Evolutionary conservation across 2,797 vertebrate species (phyloP).

Genomic region (Ciconia nigra): DNA sequence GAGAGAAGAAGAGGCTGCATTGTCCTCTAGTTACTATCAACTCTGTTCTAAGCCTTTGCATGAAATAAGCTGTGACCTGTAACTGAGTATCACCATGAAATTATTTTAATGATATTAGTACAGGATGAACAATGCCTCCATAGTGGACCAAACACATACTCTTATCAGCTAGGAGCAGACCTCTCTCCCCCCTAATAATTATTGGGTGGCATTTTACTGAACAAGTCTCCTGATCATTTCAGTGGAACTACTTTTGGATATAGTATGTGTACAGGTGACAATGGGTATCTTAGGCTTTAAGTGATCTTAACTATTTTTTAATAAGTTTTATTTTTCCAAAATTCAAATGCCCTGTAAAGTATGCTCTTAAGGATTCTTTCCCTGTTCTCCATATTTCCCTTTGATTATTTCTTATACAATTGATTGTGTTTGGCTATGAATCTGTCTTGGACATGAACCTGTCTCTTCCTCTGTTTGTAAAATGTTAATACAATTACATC

Average conservation of each 20-base stretch:
- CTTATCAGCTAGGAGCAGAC: not conserved
- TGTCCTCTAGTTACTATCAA: not conserved
- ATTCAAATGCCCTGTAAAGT: not conserved
- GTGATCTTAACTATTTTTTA: not conserved
- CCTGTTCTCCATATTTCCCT: not conserved
- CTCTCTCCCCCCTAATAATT: not conserved
- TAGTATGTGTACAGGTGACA: not conserved
- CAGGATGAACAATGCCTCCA: not conserved
- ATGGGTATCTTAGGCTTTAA: not conserved
- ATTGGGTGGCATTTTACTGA: not conserved
- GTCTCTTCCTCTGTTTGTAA: not conserved
- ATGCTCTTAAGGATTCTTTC: not conserved
- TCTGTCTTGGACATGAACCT: not conserved
- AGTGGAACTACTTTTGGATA: not conserved
- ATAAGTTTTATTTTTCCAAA: not conserved
- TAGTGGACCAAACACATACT: not conserved
- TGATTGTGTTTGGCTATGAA: not conserved
- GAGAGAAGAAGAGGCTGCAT: not conserved
- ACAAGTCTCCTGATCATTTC: not conserved
- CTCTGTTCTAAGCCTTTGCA: not conserved
- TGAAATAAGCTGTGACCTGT: not conserved
- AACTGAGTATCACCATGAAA: not conserved
- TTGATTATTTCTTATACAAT: not conserved
- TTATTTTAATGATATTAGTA: not conserved
- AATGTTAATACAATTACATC: not conserved